phyloP scores from a whole-genome alignment of 2,113 vertebrate genomes.

The Narcine bancroftii region DNA sequence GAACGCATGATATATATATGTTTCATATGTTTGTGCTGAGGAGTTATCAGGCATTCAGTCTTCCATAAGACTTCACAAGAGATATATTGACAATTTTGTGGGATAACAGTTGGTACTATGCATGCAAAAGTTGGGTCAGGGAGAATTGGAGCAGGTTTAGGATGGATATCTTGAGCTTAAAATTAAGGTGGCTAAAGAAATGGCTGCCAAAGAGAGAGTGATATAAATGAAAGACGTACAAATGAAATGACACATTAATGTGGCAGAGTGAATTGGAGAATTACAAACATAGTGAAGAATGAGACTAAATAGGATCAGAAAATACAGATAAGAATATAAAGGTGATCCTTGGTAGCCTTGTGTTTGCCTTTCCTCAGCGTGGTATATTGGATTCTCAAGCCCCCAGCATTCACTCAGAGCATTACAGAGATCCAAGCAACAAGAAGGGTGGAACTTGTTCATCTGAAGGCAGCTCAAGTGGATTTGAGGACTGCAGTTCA shows the following conservation, averaged over 20 bases:
- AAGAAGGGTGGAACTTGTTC: neutral
- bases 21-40: no score
- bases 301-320: neutral
- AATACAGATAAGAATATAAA: neutral
- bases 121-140: neutral
- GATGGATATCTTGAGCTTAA: neutral
- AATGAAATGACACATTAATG: neutral
- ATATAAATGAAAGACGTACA: neutral
- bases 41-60: no score
- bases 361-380: constrained; percentile 30
- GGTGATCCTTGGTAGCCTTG: neutral
- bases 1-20: no score
- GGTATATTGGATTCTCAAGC: constrained; percentile 32
- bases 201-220: neutral
- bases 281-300: neutral
- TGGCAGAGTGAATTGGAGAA: neutral
- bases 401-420: constrained; percentile 20
- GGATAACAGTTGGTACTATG: no score
- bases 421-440: neutral
- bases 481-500: constrained; percentile 39
- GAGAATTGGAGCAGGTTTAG: neutral
- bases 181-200: neutral
- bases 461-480: neutral
- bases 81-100: no score
- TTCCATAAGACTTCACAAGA: no score